Base-by-base conservation (phyloP, 1,140 invertebrate species). In the Macrostomum lignano region DNA sequence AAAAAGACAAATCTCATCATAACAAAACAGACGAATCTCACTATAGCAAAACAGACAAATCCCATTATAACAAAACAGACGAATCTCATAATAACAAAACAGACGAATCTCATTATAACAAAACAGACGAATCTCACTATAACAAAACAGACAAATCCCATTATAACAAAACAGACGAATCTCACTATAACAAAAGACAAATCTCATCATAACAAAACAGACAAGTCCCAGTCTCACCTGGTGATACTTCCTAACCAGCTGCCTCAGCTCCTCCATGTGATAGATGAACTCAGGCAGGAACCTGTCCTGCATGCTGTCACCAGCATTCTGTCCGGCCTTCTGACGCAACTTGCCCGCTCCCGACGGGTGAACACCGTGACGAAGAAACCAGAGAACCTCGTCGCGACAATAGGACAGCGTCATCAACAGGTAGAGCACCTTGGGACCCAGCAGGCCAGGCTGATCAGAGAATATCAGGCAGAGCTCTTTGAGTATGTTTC, bases 201-300 rank as follows among this genome's bases (percentile, higher is more conserved):
- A n/a, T n/a, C n/a, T n/a, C n/a, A n/a, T n/a, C n/a, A n/a, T n/a
- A n/a, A n/a, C n/a, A n/a, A n/a, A n/a, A n/a, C n/a, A n/a, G n/a
- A n/a, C n/a, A n/a, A n/a, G n/a, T n/a, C n/a, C n/a, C 54, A 94
- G 82, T 60, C 96, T 74, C 2, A 96, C 82, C 65, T 88, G 76
- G 44, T 73, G 79, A 51, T 91, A 86, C 51, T 88, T 88, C 34
- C 77, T 65, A 3, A 88, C 74, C 25, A 93, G 48, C 22, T 64
- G 64, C 51, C 82, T 65, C 17, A 96, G 55, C 60, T 98, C 88
- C 56, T 93, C 82, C 68, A 94, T 91, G 44, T 94, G 81, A 54
- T 94, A 96, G 1, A 98, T 58, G 17, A 98, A 58, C 61, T 98
- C 91, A 5, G 91, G 86, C 17, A 98, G 61, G 51, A 93, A 84